phyloP scores from a whole-genome alignment of 2,888 invertebrate species.

The Sminthurinus aureus region DNA sequence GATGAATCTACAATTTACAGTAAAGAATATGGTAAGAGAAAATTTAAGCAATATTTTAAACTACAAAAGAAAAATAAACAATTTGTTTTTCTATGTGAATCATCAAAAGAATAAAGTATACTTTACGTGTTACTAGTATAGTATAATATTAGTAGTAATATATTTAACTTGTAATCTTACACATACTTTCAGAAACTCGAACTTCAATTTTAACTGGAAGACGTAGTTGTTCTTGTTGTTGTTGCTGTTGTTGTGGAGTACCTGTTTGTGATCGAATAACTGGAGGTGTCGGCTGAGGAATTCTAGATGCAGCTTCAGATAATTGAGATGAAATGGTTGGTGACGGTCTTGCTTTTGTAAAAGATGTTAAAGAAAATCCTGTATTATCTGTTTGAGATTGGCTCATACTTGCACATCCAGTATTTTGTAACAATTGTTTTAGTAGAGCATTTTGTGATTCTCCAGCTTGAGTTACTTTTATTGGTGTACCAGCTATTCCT shows the following conservation, averaged over 20 bases:
- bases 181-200: slow-evolving; percentile 27
- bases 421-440: slow-evolving; percentile 79
- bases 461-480: slow-evolving; percentile 66
- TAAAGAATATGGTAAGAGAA: too few species aligned
- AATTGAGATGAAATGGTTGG: slow-evolving; percentile 50
- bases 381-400: slow-evolving; percentile 52
- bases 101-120: too few species aligned
- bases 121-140: too few species aligned
- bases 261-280: slow-evolving; percentile 68
- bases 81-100: too few species aligned
- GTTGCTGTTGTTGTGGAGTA: neutral
- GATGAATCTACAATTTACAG: neutral
- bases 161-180: slow-evolving; percentile 32
- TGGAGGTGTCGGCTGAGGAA: slow-evolving; percentile 56
- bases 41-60: too few species aligned
- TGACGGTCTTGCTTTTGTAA: slow-evolving; percentile 42
- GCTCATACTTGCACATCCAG: slow-evolving; percentile 68
- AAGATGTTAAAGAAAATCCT: slow-evolving; percentile 56
- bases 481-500: slow-evolving; percentile 23
- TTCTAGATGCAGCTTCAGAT: slow-evolving; percentile 58
- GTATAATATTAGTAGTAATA: too few species aligned
- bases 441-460: slow-evolving; percentile 86
- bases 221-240: slow-evolving; percentile 2
- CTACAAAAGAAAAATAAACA: too few species aligned
- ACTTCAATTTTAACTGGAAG: slow-evolving; percentile 37